A percentile compares a stretch with the other conserved stretches of the same genome.
Evolutionary conservation across 35 echinoderm and acorn worm genomes (phyloP).

Genomic region (Holothuria glaberrima): DNA sequence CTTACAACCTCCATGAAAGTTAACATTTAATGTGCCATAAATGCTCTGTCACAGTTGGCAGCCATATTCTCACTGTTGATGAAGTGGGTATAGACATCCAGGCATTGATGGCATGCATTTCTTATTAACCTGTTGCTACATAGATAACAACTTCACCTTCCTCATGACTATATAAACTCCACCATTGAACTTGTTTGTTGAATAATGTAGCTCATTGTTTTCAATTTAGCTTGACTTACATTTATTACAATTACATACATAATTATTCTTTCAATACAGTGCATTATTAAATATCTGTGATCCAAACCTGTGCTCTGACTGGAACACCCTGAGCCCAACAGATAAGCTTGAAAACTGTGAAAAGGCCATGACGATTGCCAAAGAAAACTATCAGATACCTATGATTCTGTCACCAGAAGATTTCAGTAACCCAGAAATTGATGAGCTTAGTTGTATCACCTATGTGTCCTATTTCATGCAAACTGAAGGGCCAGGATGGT

Average conservation of each 20-base stretch:
- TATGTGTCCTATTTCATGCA: conserved; percentile 95
- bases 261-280: conserved; percentile 56
- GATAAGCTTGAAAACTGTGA: conserved; percentile 75
- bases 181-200: too few species aligned
- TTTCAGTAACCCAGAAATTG: conserved; percentile 80
- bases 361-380: conserved; percentile 74
- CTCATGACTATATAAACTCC: neutral
- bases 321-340: conserved; percentile 60
- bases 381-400: conserved; percentile 78
- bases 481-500: conserved; percentile 93
- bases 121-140: too few species aligned
- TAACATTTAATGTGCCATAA: too few species aligned
- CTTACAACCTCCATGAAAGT: too few species aligned
- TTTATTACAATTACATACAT: neutral
- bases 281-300: conserved; percentile 87
- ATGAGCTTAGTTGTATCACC: conserved; percentile 94
- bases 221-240: too few species aligned
- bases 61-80: too few species aligned
- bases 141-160: too few species aligned
- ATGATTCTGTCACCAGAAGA: conserved; percentile 87
- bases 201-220: too few species aligned
- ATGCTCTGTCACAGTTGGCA: too few species aligned
- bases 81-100: too few species aligned
- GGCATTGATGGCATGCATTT: too few species aligned
- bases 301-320: conserved; percentile 68